Conservation (phyloP, 2,888 invertebrate genomes). For the Ommatoiulus sabulosus region DNA sequence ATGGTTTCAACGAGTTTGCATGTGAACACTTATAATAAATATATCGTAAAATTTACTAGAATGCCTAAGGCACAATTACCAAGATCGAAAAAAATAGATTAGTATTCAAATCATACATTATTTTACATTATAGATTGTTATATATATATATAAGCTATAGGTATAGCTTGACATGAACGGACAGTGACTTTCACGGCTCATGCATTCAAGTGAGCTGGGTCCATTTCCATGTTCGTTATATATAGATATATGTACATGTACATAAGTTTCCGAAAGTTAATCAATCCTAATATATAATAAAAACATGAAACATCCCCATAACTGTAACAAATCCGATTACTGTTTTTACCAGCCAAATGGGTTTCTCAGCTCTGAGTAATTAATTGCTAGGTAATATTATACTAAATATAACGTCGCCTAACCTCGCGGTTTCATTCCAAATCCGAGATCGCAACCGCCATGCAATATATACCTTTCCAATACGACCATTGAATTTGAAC, state of each 20-base stretch:
- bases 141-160: no score
- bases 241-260: background rate
- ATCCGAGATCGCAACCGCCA: background rate
- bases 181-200: background rate
- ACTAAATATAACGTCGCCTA: background rate
- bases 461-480: background rate
- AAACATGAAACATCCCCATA: background rate
- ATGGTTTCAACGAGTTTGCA: background rate
- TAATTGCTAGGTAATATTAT: no score
- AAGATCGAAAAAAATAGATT: background rate
- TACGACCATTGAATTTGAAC: background rate
- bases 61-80: background rate
- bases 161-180: background rate
- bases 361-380: no score
- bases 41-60: background rate
- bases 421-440: no score
- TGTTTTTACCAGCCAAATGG: no score
- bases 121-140: background rate
- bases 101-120: conserved; percentile 18
- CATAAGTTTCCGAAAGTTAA: background rate
- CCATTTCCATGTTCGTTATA: background rate
- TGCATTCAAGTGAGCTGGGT: background rate
- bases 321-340: no score
- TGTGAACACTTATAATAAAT: conserved; percentile 3
- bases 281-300: background rate